A percentile compares a stretch with the other conserved stretches of the same genome.
phyloP scores from a whole-genome alignment of 2,113 vertebrate genomes.

The Phaethon lepturus region DNA sequence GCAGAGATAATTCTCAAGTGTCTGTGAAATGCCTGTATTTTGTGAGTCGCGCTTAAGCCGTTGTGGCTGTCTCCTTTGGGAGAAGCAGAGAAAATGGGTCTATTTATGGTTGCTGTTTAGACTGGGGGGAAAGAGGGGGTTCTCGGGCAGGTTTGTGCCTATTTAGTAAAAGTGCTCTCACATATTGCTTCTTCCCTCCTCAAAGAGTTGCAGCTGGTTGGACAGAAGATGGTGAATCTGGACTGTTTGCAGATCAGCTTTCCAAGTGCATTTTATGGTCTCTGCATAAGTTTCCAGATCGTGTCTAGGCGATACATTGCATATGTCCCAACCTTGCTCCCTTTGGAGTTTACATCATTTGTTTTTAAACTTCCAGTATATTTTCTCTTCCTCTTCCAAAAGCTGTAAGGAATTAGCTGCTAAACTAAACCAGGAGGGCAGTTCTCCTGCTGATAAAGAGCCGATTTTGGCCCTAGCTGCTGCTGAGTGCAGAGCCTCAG shows the following conservation, averaged over 20 bases:
- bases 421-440: slow-evolving; percentile 61
- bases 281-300: slow-evolving; percentile 67
- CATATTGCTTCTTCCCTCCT: neutral
- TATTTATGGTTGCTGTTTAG: neutral
- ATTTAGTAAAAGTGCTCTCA: neutral
- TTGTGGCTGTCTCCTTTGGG: neutral
- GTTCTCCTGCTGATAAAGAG: slow-evolving; percentile 55
- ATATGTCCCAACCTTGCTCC: slow-evolving; percentile 61
- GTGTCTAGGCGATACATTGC: slow-evolving; percentile 55
- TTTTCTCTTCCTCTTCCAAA: slow-evolving; percentile 65
- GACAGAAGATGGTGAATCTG: slow-evolving; percentile 21
- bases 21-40: neutral
- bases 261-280: slow-evolving; percentile 67
- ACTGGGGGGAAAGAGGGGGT: neutral
- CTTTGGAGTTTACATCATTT: slow-evolving; percentile 78
- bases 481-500: neutral
- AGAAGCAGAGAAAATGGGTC: neutral
- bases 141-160: slow-evolving; percentile 5
- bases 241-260: slow-evolving; percentile 8
- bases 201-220: slow-evolving; percentile 41
- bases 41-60: neutral
- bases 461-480: neutral
- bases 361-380: slow-evolving; percentile 73
- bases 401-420: slow-evolving; percentile 66
- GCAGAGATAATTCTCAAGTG: neutral